Evolutionary conservation across 2,113 vertebrate genomes (phyloP).

Genomic region (Panurus biarmicus): DNA sequence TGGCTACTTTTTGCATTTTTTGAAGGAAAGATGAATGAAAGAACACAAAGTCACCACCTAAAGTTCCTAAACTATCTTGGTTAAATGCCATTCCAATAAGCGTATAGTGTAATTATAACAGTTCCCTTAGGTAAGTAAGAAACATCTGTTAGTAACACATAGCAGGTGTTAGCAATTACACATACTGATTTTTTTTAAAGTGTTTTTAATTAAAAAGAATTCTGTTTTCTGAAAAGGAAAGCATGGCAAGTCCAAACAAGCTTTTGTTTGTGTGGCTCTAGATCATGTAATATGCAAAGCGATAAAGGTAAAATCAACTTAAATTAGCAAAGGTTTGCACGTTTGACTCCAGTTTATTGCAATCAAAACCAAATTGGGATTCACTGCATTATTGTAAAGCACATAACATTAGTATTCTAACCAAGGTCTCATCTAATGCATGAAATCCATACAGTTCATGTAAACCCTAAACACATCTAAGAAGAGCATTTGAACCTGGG

Average conservation of each 20-base stretch:
- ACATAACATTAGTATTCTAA: constrained; percentile 8
- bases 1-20: not conserved
- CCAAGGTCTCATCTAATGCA: not conserved
- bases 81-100: constrained; percentile 72
- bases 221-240: constrained; percentile 72
- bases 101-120: constrained; percentile 74
- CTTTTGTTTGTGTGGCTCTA: constrained; percentile 51
- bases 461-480: not conserved
- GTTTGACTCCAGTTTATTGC: constrained; percentile 46
- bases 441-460: constrained; percentile 23
- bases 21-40: constrained; percentile 31
- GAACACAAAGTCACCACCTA: constrained; percentile 63
- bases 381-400: constrained; percentile 13
- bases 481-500: not conserved
- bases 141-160: constrained; percentile 77
- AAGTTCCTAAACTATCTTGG: constrained; percentile 67
- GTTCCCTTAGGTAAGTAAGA: constrained; percentile 76
- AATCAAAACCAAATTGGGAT: constrained; percentile 48
- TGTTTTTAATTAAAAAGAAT: constrained; percentile 79
- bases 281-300: constrained; percentile 37
- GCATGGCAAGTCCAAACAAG: constrained; percentile 63
- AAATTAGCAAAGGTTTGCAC: constrained; percentile 53
- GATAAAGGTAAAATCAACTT: constrained; percentile 54
- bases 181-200: constrained; percentile 72
- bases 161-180: constrained; percentile 80